Evolutionary conservation across 2,113 vertebrate genomes (phyloP).

Genomic region (Lutjanus erythropterus): DNA sequence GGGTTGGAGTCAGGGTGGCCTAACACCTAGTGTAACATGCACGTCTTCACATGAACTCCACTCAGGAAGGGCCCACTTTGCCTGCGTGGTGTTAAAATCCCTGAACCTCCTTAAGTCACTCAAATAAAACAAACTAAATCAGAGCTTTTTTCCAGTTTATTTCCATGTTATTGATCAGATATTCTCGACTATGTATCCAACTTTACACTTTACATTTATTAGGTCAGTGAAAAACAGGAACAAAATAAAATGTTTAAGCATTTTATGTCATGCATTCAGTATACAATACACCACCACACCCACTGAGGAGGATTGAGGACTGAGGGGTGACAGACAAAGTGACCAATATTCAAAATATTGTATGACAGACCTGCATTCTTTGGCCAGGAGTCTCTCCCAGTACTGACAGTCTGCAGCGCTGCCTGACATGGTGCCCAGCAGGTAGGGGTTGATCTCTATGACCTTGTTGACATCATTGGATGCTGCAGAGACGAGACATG

Average conservation of each 20-base stretch:
- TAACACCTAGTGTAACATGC: not conserved
- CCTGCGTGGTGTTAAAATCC: no score
- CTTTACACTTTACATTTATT: not conserved
- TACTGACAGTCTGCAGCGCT: constrained; percentile 90
- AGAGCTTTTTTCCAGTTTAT: not conserved
- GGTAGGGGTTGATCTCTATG: constrained; percentile 92
- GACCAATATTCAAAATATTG: not conserved
- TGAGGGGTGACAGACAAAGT: no score
- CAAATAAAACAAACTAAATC: not conserved
- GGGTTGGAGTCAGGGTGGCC: no score
- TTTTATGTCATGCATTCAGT: not conserved
- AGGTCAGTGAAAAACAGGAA: not conserved
- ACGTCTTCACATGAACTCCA: not conserved
- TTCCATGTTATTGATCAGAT: not conserved
- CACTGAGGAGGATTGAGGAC: not conserved
- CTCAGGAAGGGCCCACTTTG: no score
- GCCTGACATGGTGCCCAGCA: constrained; percentile 93
- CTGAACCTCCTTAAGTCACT: not conserved
- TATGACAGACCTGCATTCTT: constrained; percentile 89
- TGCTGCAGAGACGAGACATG: constrained; percentile 60
- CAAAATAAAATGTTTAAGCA: not conserved
- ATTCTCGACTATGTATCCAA: not conserved
- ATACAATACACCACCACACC: not conserved
- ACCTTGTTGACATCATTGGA: constrained; percentile 86
- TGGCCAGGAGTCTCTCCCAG: constrained; percentile 91